Conservation (phyloP, 92 coral and sea anemone species). For the Pocillopora meandrina region DNA sequence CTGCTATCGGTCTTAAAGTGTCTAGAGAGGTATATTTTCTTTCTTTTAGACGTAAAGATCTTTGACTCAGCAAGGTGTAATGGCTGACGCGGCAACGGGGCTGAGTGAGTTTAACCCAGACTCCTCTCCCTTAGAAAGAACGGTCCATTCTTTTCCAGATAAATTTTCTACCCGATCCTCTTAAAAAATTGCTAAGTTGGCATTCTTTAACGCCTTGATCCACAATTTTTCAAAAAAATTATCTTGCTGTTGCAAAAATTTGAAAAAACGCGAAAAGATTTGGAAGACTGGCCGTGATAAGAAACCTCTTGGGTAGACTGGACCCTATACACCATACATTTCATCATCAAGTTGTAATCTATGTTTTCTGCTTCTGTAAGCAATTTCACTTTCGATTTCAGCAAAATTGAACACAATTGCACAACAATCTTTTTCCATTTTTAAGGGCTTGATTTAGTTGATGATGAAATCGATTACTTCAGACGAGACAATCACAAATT, state of each 20-base stretch:
- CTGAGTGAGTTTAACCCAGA: slow-evolving; percentile 9
- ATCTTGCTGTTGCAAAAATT: not conserved
- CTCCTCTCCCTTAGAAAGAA: not conserved
- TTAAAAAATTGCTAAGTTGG: not conserved
- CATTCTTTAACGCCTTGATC: not conserved
- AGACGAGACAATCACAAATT: no score
- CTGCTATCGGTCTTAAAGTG: slow-evolving; percentile 12
- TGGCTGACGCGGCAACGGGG: slow-evolving; percentile 5
- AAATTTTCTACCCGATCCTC: not conserved
- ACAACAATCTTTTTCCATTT: not conserved
- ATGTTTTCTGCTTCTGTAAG: not conserved
- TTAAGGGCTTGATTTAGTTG: no score
- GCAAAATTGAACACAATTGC: not conserved
- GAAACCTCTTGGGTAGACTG: not conserved
- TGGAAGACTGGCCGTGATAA: not conserved
- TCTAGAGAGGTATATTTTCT: not conserved
- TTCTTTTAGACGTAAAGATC: not conserved
- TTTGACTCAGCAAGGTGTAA: not conserved
- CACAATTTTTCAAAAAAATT: not conserved
- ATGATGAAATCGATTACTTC: no score
- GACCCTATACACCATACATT: not conserved
- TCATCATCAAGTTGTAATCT: not conserved
- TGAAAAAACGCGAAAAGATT: not conserved
- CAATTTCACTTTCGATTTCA: not conserved
- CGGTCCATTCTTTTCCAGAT: not conserved